Evolutionary conservation across 2,888 invertebrate genomes (phyloP), one percentile per base, ranked within the genome.

Genomic region (Ethmia dodecea): DNA sequence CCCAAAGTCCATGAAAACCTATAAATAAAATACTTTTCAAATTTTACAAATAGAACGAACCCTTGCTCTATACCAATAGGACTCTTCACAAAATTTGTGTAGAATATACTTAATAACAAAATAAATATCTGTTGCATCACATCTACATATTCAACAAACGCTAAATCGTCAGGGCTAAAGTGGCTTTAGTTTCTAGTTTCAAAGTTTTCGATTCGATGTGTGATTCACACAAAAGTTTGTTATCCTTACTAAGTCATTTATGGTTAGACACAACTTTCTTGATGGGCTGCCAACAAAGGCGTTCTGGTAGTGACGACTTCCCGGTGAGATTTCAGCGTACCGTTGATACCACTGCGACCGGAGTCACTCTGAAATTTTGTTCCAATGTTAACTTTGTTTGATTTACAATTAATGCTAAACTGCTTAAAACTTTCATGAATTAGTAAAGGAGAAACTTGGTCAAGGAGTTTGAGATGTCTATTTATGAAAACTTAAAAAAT

Each of bases 301-400:
- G 91, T 91, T 60, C 91, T 79, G 8, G 91, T 91, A 0, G 92
- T 92, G 25, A 92, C 92, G 6, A 92, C 90, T 68, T 89, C 84
- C 50, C 84, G 59, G 44, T 77, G 78, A 42, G 88, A 57, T 66
- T 72, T 60, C 54, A 80, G 46, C 33, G 73, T 59, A 1, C 76
- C 78, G 40, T 79, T 80, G 26, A 63, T 47, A 9, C 55, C 58
- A 35, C 59, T 66, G 3, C 70, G 67, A 2, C 66, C 65, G 6
- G 64, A 62, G 20, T 81, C 79, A 68, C 61, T 74, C 84, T 84
- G 74, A 18, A 69, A 69, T 28, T 8, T 11, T 10, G 6, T 12
- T 26, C 1, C 6, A 11, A 26, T 4, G 26, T 26, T 26, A 26
- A 11, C 6, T 26, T 11, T 22, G 22, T 22, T 22, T 10, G n/a